A percentile compares a stretch with the other conserved stretches of the same genome.
phyloP scores from a whole-genome alignment of 92 coral and sea anemone genomes.

The Ricordea florida region DNA sequence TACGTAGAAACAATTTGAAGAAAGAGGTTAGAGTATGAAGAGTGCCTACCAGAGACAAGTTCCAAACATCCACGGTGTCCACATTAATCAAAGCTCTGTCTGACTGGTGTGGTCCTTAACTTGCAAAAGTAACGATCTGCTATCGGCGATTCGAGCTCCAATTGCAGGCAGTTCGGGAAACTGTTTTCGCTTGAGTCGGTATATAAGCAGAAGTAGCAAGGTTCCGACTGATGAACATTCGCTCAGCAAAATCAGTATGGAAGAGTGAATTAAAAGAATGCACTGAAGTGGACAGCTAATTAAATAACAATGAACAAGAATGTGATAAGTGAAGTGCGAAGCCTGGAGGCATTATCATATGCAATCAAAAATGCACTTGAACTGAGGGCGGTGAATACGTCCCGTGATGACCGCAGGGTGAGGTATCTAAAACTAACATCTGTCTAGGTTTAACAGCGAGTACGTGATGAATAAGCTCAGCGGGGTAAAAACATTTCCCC shows the following conservation, averaged over 20 bases:
- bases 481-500: not conserved
- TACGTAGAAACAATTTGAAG: too few relatives aligned
- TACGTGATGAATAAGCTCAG: too few relatives aligned
- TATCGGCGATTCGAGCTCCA: too few relatives aligned
- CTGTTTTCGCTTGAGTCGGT: not conserved
- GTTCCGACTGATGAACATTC: slow-evolving; percentile 6
- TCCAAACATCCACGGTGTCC: too few relatives aligned
- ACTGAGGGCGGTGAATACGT: slow-evolving; percentile 8
- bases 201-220: slow-evolving; percentile 6
- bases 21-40: too few relatives aligned
- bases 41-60: too few relatives aligned
- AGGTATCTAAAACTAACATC: slow-evolving; percentile 17
- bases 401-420: not conserved
- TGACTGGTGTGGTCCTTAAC: too few relatives aligned
- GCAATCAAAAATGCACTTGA: slow-evolving; percentile 24
- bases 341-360: slow-evolving; percentile 59
- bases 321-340: slow-evolving; percentile 38
- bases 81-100: too few relatives aligned
- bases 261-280: not conserved
- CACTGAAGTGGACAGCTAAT: slow-evolving; percentile 60
- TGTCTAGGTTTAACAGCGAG: slow-evolving; percentile 2
- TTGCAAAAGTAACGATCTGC: too few relatives aligned
- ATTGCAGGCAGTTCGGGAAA: too few relatives aligned
- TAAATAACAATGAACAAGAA: slow-evolving; percentile 70
- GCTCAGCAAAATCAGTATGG: not conserved